phyloP scores from a whole-genome alignment of 2,797 vertebrate genomes.

The Chloroceryle inda region DNA sequence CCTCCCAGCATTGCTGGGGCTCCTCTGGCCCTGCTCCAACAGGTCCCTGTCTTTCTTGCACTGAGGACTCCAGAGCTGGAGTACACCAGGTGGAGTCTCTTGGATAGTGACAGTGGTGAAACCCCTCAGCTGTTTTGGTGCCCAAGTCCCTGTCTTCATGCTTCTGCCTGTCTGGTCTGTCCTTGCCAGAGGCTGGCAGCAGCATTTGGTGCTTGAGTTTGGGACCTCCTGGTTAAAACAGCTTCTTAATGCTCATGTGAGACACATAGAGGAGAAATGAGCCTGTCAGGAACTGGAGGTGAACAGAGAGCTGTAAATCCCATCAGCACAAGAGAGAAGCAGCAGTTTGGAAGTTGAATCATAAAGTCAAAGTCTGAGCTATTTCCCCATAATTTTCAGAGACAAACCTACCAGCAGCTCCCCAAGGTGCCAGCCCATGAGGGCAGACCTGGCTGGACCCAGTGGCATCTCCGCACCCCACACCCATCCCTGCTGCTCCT shows the following conservation, averaged over 20 bases:
- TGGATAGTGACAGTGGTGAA: background rate
- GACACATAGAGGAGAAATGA: background rate
- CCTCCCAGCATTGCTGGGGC: no score
- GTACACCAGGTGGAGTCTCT: background rate
- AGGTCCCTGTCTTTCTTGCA: no score
- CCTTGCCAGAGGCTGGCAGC: background rate
- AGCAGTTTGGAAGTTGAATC: background rate
- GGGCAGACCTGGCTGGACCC: rapidly evolving
- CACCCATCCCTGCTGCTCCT: background rate
- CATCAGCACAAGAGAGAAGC: background rate
- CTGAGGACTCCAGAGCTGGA: background rate
- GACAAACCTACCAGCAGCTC: background rate
- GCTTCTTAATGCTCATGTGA: background rate
- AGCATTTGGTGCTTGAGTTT: background rate
- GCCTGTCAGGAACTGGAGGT: background rate
- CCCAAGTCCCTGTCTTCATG: rapidly evolving
- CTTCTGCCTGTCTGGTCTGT: background rate
- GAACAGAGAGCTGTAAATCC: background rate
- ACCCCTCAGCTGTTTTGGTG: background rate
- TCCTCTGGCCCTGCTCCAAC: no score
- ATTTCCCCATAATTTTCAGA: background rate
- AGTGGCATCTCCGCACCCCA: background rate
- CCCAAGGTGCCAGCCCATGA: rapidly evolving
- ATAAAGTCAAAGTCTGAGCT: background rate
- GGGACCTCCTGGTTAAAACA: background rate